Evolutionary conservation across 2,113 vertebrate species (phyloP), one percentile per base, ranked within the genome.

Genomic region (Caranx ignobilis): DNA sequence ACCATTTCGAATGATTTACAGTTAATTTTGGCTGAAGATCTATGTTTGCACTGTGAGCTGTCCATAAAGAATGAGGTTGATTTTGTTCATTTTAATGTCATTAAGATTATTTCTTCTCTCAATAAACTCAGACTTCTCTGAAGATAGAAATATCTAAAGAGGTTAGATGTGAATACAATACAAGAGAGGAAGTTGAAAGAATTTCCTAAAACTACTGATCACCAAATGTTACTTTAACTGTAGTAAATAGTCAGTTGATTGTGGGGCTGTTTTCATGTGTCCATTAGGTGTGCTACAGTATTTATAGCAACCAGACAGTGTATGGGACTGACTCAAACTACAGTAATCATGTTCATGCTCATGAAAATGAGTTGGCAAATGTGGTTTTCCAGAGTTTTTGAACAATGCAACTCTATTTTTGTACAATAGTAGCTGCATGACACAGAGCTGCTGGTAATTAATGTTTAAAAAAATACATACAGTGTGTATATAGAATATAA

Each of bases 1-100:
- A 67, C 11, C 15, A 32, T 16, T 41, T 69, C 37, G 83, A n/a
- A 78, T 77, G 62, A 55, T 59, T 19, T 50, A 61, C 19, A 57
- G 39, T 6, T 48, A 9, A 47, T 61, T 19, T 3, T 54, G 10
- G n/a, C 61, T 15, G 3, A 61, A n/a, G 35, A n/a, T 11, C 21
- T 1, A 41, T 7, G 47, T 41, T 56, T 2, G 1, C 31, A 12
- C 37, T n/a, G 2, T 57, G 31, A 52, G 10, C 43, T 9, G 18
- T 45, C 21, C 32, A 45, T 61, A 45, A 70, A 55, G 7, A 39
- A 54, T 56, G 34, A 70, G 6, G 10, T 3, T 61, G 34, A 5
- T 8, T 2, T n/a, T 45, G 31, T 26, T 64, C 5, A 56, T 57
- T 64, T 45, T 70, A 1, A 9, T 55, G 18, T 35, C 12, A 54